Percentiles rank a stretch among this genome's conserved stretches.
These are phyloP conservation scores for Brachirus orientalis DNA, from an alignment of 2,113 vertebrate genomes.

Conservation along the genomic window DNA sequence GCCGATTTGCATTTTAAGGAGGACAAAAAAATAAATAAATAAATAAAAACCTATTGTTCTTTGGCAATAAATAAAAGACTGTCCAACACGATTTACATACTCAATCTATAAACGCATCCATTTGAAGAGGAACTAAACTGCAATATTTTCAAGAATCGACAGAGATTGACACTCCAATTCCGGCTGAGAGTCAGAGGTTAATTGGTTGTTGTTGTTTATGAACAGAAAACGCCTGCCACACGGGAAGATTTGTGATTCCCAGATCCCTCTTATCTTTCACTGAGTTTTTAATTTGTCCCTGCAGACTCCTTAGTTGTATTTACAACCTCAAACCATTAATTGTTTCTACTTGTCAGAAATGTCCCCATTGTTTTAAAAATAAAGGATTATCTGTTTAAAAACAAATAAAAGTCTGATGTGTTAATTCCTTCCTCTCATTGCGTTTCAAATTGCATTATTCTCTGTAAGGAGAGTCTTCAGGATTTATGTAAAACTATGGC, in stretches of 20 bases:
- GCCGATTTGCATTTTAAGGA: slow-evolving; percentile 60
- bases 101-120: slow-evolving; percentile 31
- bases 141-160: slow-evolving; percentile 56
- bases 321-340: slow-evolving; percentile 7
- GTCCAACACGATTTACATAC: slow-evolving; percentile 58
- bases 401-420: slow-evolving; percentile 34
- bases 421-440: slow-evolving; percentile 5
- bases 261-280: slow-evolving; percentile 23
- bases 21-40: slow-evolving; percentile 29
- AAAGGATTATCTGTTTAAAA: not conserved
- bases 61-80: slow-evolving; percentile 31
- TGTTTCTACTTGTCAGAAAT: not conserved
- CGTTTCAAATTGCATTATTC: no score
- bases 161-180: slow-evolving; percentile 58
- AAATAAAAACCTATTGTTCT: slow-evolving; percentile 20
- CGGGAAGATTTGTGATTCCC: slow-evolving; percentile 38
- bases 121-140: slow-evolving; percentile 57
- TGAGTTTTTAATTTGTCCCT: slow-evolving; percentile 38
- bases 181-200: slow-evolving; percentile 65
- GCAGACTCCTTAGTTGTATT: slow-evolving; percentile 13
- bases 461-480: not conserved
- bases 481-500: slow-evolving; percentile 33
- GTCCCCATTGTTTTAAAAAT: no score
- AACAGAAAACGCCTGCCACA: slow-evolving; percentile 45
- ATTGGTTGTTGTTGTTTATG: slow-evolving; percentile 66